Evolutionary conservation across 2,888 invertebrate genomes (phyloP), one percentile per base, ranked within the genome.

Genomic region (Sminthurides aquaticus): DNA sequence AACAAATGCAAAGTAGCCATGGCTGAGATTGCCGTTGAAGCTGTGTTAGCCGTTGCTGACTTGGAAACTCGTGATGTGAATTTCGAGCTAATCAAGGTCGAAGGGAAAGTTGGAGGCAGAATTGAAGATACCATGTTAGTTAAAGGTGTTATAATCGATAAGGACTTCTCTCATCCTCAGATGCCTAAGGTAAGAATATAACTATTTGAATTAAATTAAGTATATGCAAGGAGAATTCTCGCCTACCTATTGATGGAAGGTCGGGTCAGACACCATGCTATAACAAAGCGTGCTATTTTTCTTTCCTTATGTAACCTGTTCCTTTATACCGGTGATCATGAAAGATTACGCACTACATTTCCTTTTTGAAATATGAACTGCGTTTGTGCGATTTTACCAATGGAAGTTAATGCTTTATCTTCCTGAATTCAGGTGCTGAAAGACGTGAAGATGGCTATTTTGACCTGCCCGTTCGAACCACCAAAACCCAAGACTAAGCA

Each of bases 401-500:
- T 8, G 43, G 43, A 11, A 18, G 43, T 43, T 43, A 11, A 11
- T 43, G 43, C 11, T 8, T 43, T 43, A 11, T n/a, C n/a, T n/a
- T n/a, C n/a, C n/a, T n/a, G n/a, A n/a, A n/a, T 43, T 43, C 76
- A 85, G 83, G 79, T 78, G 67, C 79, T 88, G 55, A 83, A 87
- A 79, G 84, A 99, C 79, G 98, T 92, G 0, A 95, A 94, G 77
- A 82, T 99, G 68, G 99, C 99, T 1, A 98, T 99, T 78, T 84
- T 99, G 24, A 99, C 99, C 22, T 99, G 99, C 79, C 95, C 99
- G 76, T 99, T 99, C 81, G 99, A 99, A 84, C 99, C 99, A 62
- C 99, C 99, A 60, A 99, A 99, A 83, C 99, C 99, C 1, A 99
- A 99, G 83, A 99, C 99, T 75, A 99, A 98, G 81, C 97, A 99